Evolutionary conservation across 2,888 invertebrate species (phyloP).

Genomic region (Cephus rjabovi): DNA sequence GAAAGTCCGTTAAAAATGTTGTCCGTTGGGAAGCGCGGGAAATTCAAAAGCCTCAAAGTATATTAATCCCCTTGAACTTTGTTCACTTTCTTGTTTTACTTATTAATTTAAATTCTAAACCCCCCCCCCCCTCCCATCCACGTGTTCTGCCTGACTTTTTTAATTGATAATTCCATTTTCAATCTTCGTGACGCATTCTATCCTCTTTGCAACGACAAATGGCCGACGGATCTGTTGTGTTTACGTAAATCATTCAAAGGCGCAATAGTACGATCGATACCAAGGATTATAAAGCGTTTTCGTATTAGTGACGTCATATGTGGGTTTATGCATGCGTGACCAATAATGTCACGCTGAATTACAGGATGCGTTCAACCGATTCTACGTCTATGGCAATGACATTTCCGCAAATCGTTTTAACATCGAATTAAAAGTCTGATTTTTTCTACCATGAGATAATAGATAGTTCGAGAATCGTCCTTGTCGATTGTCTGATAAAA

Average conservation of each 20-base stretch:
- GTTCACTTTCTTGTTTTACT: background rate
- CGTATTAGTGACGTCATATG: background rate
- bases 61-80: background rate
- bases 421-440: background rate
- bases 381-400: background rate
- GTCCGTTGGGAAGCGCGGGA: background rate
- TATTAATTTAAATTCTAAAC: background rate
- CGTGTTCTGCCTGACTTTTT: background rate
- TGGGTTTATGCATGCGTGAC: background rate
- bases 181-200: background rate
- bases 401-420: background rate
- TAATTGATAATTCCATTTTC: background rate
- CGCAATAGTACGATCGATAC: background rate
- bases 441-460: background rate
- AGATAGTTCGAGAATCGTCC: background rate
- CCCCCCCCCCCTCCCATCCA: background rate
- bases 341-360: background rate
- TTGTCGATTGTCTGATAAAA: background rate
- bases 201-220: background rate
- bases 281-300: background rate
- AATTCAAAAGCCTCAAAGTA: background rate
- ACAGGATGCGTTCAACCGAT: background rate
- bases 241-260: background rate
- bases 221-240: background rate
- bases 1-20: background rate